These are phyloP conservation scores for Sarcophaga carnaria DNA, from an alignment of 2,888 invertebrate species.

Conservation along the genomic window DNA sequence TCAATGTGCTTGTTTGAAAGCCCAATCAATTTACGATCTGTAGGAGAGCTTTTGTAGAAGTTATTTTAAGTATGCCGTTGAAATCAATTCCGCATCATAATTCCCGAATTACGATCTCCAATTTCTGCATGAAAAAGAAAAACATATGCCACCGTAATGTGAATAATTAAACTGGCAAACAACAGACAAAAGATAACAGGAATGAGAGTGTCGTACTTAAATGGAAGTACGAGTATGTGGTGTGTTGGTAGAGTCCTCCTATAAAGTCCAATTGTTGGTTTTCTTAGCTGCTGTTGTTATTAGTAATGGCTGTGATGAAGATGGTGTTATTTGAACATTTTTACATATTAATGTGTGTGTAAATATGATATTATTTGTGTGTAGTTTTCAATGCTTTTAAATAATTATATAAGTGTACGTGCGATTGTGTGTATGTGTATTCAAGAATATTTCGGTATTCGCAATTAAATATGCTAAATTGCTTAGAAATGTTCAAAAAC, in stretches of 20 bases:
- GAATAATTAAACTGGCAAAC: slow-evolving; percentile 23
- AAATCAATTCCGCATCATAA: too few relatives aligned
- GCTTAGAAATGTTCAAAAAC: slow-evolving; percentile 39
- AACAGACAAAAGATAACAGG: slow-evolving; percentile 31
- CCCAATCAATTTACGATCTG: too few relatives aligned
- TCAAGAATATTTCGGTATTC: slow-evolving; percentile 14
- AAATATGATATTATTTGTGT: slow-evolving; percentile 20
- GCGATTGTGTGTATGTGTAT: not conserved
- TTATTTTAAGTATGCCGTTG: too few relatives aligned
- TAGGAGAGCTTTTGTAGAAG: too few relatives aligned
- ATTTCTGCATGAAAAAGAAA: too few relatives aligned
- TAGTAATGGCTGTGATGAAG: not conserved
- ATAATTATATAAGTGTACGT: not conserved
- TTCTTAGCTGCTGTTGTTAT: not conserved
- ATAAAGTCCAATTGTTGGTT: too few relatives aligned
- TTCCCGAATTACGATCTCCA: too few relatives aligned
- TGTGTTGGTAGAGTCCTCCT: not conserved
- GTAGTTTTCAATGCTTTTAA: too few relatives aligned
- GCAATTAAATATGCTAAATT: slow-evolving; percentile 65
- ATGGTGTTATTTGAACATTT: slow-evolving; percentile 26
- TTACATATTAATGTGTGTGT: not conserved
- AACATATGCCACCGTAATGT: not conserved
- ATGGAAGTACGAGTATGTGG: not conserved
- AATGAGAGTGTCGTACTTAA: slow-evolving; percentile 1
- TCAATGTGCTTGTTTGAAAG: too few relatives aligned